Conservation (phyloP, 1,140 invertebrate species). For the Yoshiicerus persimilis region DNA sequence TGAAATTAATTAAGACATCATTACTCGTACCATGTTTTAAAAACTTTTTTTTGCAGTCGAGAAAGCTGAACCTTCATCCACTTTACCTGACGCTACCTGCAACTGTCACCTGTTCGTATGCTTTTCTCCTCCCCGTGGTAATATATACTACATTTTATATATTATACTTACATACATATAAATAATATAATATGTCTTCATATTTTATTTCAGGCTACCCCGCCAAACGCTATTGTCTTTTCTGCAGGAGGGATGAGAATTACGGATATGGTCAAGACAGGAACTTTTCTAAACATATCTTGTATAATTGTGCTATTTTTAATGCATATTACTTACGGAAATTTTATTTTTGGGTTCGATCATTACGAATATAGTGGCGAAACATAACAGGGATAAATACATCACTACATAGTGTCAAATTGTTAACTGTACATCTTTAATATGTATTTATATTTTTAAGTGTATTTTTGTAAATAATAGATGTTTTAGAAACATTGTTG, state of each 20-base stretch:
- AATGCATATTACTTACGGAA: constrained; percentile 41
- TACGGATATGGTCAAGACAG: constrained; percentile 46
- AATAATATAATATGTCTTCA: too few species aligned
- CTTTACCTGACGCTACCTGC: constrained; percentile 84
- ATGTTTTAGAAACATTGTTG: neutral
- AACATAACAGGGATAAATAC: neutral
- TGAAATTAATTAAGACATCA: neutral
- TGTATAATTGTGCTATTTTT: constrained; percentile 41
- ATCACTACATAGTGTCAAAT: neutral
- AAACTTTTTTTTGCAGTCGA: constrained; percentile 56
- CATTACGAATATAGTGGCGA: neutral
- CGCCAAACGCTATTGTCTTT: constrained; percentile 93
- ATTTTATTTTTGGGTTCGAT: constrained; percentile 39
- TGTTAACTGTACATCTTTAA: neutral
- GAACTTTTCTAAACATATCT: constrained; percentile 42
- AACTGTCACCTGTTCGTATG: constrained; percentile 64
- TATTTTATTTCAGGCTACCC: too few species aligned
- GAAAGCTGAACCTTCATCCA: constrained; percentile 71
- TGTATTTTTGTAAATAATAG: neutral
- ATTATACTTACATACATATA: too few species aligned
- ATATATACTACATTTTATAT: too few species aligned
- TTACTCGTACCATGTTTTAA: neutral
- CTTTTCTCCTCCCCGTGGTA: constrained; percentile 38
- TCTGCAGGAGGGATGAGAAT: constrained; percentile 58
- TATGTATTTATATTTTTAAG: neutral